A percentile compares a stretch with the other conserved stretches of the same genome.
Evolutionary conservation across 2,888 invertebrate species (phyloP).

Genomic region (Ochropacha duplaris): DNA sequence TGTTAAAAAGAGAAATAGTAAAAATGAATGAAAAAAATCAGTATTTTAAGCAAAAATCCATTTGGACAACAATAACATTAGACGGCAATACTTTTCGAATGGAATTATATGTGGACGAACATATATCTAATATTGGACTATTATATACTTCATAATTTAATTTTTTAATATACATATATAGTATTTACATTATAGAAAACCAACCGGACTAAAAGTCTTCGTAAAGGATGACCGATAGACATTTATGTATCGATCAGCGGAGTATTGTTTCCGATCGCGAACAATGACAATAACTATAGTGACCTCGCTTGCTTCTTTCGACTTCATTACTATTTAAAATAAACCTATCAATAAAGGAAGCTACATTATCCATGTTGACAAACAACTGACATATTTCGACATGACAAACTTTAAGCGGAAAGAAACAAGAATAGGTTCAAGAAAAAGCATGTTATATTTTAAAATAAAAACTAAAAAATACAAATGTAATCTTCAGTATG

Average conservation of each 20-base stretch:
- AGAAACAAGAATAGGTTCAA: slow-evolving; percentile 42
- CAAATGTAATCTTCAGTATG: slow-evolving; percentile 52
- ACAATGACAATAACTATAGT: slow-evolving; percentile 8
- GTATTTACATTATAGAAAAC: slow-evolving; percentile 67
- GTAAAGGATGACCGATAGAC: slow-evolving; percentile 28
- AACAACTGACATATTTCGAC: slow-evolving; percentile 4
- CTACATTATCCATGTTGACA: not conserved
- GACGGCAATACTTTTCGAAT: slow-evolving; percentile 76
- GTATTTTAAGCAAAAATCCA: slow-evolving; percentile 54
- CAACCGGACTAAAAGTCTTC: slow-evolving; percentile 49
- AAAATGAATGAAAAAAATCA: slow-evolving; percentile 49
- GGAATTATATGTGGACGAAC: slow-evolving; percentile 80
- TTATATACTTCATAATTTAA: slow-evolving; percentile 64
- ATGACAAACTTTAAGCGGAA: slow-evolving; percentile 23
- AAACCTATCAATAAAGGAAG: slow-evolving; percentile 5
- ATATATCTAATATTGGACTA: slow-evolving; percentile 76
- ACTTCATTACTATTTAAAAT: slow-evolving; percentile 3
- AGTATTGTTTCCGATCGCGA: slow-evolving; percentile 3
- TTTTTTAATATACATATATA: slow-evolving; percentile 62
- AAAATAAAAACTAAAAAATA: slow-evolving; percentile 14
- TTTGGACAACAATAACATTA: slow-evolving; percentile 71
- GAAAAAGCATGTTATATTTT: slow-evolving; percentile 33
- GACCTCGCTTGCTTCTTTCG: slow-evolving; percentile 28
- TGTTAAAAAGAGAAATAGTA: slow-evolving; percentile 48
- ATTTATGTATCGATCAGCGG: slow-evolving; percentile 21